Base-by-base conservation (phyloP, 1,140 invertebrate species). In the Megathymus violae region DNA sequence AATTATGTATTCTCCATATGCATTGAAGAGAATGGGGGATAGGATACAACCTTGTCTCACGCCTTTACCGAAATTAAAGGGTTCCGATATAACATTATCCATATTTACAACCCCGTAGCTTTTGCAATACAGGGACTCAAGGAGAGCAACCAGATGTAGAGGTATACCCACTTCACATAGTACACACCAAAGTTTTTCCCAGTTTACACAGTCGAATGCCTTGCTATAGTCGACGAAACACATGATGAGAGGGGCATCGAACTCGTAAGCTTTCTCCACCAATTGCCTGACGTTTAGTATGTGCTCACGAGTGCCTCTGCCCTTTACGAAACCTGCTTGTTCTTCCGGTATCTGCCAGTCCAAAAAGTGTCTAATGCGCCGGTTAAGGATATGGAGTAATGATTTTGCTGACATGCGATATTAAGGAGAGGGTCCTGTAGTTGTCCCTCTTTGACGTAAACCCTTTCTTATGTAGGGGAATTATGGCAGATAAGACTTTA, bases 1-100 rank as follows among this genome's bases (percentile, higher is more conserved):
- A 15, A 67, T 48, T 15, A 61, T 62, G 25, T 67, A 62, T 40
- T 62, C 64, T 13, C 58, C 64, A 15, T 66, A 66, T 13, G 19
- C 17, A 34, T 66, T 61, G n/a, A 66, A 66, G 0, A 66, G 22
- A 7, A 62, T 56, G 5, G 56, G 43, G 13, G 50, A 67, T 0
- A 67, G 11, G 11, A 63, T 59, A 25, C 65, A 67, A 4, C 65
- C 59, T 48, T 67, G 51, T 0, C 64, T 19, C 1, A 67, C 59
- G 1, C 52, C 64, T 59, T 59, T 54, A 1, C n/a, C n/a, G 22
- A 54, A 34, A 1, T 16, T 47, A 7, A 61, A 46, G 4, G 52
- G 46, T 14, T 52, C 16, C 3, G 54, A 64, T 3, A 3, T 34
- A 9, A 25, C 31, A 0, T 19, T 14, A 5, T 50, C 51, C 3